phyloP scores from a whole-genome alignment of 1,140 invertebrate genomes.

The Halyomorpha halys region DNA sequence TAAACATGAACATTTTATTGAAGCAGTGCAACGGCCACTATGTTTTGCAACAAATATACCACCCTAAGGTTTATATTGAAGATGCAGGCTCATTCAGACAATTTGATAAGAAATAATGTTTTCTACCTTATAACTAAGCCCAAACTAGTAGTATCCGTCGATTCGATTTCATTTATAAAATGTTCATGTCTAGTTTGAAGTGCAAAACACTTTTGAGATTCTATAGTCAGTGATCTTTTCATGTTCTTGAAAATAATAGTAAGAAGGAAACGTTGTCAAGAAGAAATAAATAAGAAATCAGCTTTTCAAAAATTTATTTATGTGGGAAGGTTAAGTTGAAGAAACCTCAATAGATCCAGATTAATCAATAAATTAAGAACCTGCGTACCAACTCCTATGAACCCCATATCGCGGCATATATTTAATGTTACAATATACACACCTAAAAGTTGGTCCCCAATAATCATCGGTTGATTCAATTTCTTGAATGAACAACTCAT shows the following conservation, averaged over 20 bases:
- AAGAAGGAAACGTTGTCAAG: not conserved
- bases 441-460: constrained; percentile 79
- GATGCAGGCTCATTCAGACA: too few relatives aligned
- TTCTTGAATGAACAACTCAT: constrained; percentile 66
- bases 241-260: not conserved
- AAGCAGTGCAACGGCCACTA: too few relatives aligned
- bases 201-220: constrained; percentile 25
- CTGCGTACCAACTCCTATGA: constrained; percentile 4
- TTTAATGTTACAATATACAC: not conserved
- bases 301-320: not conserved
- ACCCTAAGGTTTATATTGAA: too few relatives aligned
- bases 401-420: not conserved
- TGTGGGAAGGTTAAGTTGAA: not conserved
- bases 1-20: too few relatives aligned
- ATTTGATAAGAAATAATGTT: not conserved
- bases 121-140: constrained; percentile 51
- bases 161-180: constrained; percentile 52
- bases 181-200: constrained; percentile 41
- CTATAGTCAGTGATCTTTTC: constrained; percentile 10
- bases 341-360: not conserved
- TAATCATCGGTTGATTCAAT: constrained; percentile 86
- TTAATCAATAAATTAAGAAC: constrained; percentile 26
- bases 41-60: too few relatives aligned
- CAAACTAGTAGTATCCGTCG: constrained; percentile 49
- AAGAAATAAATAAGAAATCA: not conserved